These are phyloP conservation scores for Panthera leo DNA, from an alignment of 2,113 vertebrate species.

Conservation along the genomic window DNA sequence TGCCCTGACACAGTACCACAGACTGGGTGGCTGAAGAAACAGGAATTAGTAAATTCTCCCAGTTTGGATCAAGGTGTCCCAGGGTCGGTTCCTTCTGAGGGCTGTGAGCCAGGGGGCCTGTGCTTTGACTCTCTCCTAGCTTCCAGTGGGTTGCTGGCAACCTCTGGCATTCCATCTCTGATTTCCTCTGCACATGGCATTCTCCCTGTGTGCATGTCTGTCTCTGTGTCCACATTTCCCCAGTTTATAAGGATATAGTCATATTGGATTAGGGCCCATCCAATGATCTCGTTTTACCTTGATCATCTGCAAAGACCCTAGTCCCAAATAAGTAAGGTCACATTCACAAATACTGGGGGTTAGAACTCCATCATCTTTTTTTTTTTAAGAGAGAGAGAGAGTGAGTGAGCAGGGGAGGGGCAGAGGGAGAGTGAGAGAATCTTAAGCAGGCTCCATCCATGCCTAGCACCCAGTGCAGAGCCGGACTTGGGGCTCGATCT, in stretches of 20 bases:
- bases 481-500: too few relatives aligned
- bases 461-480: too few relatives aligned
- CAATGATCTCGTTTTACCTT: not conserved
- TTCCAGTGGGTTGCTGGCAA: accelerated
- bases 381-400: too few relatives aligned
- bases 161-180: not conserved
- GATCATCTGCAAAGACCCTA: not conserved
- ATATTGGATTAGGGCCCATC: not conserved
- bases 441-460: too few relatives aligned
- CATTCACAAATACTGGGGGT: not conserved
- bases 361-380: not conserved
- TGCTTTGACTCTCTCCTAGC: too few relatives aligned
- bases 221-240: not conserved
- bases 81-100: too few relatives aligned
- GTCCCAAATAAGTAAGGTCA: not conserved
- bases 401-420: too few relatives aligned
- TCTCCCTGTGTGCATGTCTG: not conserved
- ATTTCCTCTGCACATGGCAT: not conserved
- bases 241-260: not conserved
- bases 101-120: too few relatives aligned
- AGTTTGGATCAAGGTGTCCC: not conserved
- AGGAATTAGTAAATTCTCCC: not conserved
- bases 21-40: not conserved
- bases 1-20: not conserved
- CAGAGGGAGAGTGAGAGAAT: too few relatives aligned